phyloP scores from a whole-genome alignment of 2,888 invertebrate genomes.

The Caradrina clavipalpis region DNA sequence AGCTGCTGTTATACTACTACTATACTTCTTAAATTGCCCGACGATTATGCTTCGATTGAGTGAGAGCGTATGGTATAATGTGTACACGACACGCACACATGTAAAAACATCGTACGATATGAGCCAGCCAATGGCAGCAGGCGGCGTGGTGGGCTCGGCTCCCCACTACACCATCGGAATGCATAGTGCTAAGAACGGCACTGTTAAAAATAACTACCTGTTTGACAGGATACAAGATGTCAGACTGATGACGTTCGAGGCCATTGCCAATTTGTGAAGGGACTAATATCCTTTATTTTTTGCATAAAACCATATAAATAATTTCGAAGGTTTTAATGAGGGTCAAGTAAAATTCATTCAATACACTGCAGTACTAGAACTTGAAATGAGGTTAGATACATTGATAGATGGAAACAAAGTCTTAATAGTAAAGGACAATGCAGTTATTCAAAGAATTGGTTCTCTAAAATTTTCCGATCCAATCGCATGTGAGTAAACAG shows the following conservation, averaged over 20 bases:
- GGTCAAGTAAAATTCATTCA: neutral
- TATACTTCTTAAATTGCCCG: slow-evolving; percentile 83
- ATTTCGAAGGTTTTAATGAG: neutral
- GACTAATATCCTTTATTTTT: slow-evolving; percentile 51
- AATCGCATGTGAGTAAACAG: slow-evolving; percentile 76
- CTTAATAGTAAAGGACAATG: slow-evolving; percentile 18
- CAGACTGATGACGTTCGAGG: slow-evolving; percentile 76
- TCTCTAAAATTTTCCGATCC: slow-evolving; percentile 66
- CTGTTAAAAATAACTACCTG: slow-evolving; percentile 90
- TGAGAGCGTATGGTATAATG: slow-evolving; percentile 75
- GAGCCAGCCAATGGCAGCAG: slow-evolving; percentile 80
- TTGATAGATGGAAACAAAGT: neutral
- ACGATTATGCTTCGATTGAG: slow-evolving; percentile 82
- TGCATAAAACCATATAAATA: neutral
- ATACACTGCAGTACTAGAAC: neutral
- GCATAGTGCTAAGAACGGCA: slow-evolving; percentile 85
- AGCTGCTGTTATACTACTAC: slow-evolving; percentile 74
- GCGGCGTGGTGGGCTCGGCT: slow-evolving; percentile 88
- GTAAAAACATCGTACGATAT: slow-evolving; percentile 87
- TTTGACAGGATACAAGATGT: slow-evolving; percentile 80
- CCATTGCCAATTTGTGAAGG: slow-evolving; percentile 78
- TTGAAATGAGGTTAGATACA: slow-evolving; percentile 1
- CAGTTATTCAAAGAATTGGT: slow-evolving; percentile 11
- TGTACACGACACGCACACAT: slow-evolving; percentile 79
- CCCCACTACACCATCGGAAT: slow-evolving; percentile 87